Evolutionary conservation across 2,888 invertebrate species (phyloP).

Genomic region (Melolontha melolontha): DNA sequence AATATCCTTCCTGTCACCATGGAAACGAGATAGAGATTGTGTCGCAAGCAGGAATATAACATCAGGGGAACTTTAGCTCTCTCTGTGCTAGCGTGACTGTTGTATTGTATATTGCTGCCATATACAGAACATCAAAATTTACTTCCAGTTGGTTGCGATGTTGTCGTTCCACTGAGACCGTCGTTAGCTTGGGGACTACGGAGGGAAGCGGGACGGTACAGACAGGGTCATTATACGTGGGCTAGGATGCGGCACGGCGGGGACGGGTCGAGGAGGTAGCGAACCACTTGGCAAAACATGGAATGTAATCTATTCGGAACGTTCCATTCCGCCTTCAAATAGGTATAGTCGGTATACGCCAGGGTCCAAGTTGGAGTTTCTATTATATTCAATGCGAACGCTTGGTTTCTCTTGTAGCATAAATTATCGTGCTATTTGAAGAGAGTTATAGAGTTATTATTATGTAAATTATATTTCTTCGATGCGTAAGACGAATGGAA

Average conservation of each 20-base stretch:
- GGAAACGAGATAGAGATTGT: slow-evolving; percentile 38
- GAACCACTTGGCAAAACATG: slow-evolving; percentile 47
- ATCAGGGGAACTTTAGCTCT: slow-evolving; percentile 18
- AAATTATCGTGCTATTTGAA: slow-evolving; percentile 16
- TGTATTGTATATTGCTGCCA: slow-evolving; percentile 26
- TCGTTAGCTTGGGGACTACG: slow-evolving; percentile 26
- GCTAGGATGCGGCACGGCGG: slow-evolving; percentile 26
- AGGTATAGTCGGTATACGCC: slow-evolving; percentile 37
- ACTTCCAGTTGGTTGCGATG: slow-evolving; percentile 44
- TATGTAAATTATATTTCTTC: too few species aligned
- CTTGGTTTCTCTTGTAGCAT: slow-evolving; percentile 20
- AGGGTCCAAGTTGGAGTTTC: slow-evolving; percentile 34
- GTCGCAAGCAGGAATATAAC: slow-evolving; percentile 31
- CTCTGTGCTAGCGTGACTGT: slow-evolving; percentile 37
- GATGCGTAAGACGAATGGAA: too few species aligned
- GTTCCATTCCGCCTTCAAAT: slow-evolving; percentile 40
- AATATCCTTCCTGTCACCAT: slow-evolving; percentile 36
- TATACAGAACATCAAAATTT: slow-evolving; percentile 41
- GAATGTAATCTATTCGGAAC: slow-evolving; percentile 46
- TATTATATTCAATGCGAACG: slow-evolving; percentile 33
- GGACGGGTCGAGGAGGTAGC: slow-evolving; percentile 19
- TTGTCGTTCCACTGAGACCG: slow-evolving; percentile 31
- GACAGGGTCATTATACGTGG: slow-evolving; percentile 37
- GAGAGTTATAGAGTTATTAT: not conserved
- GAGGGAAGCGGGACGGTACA: slow-evolving; percentile 15